These are phyloP conservation scores for Terrapene triunguis DNA, from an alignment of 2,113 vertebrate species.

Conservation along the genomic window DNA sequence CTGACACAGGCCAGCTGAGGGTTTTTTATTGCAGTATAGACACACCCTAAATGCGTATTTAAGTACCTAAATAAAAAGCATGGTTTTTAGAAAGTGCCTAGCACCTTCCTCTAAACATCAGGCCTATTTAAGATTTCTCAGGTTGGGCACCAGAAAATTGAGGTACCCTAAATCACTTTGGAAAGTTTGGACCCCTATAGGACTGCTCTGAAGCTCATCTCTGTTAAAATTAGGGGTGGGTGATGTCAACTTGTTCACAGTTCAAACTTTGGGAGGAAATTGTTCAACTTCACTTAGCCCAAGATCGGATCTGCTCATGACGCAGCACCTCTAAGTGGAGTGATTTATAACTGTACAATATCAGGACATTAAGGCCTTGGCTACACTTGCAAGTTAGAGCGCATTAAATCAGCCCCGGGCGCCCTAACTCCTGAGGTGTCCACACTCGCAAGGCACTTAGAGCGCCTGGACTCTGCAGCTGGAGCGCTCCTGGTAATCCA, in stretches of 20 bases:
- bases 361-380: background rate
- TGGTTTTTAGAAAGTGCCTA: background rate
- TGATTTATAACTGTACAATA: slow-evolving; percentile 16
- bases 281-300: background rate
- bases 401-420: no score
- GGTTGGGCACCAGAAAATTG: background rate
- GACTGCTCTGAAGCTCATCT: fast-evolving
- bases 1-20: background rate
- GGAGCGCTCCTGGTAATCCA: no score
- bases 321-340: background rate
- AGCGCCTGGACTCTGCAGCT: no score
- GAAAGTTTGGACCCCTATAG: background rate
- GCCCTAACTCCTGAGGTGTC: no score
- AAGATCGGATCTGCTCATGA: slow-evolving; percentile 21
- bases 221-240: background rate
- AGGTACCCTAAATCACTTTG: background rate
- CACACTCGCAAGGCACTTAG: no score
- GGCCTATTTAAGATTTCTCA: background rate
- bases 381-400: no score
- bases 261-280: background rate
- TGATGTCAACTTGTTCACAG: background rate
- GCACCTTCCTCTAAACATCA: background rate
- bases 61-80: background rate
- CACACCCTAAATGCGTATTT: background rate
- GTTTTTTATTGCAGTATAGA: background rate